These are phyloP conservation scores for Rhabdornis inornatus DNA, from an alignment of 2,113 vertebrate species.

Conservation along the genomic window DNA sequence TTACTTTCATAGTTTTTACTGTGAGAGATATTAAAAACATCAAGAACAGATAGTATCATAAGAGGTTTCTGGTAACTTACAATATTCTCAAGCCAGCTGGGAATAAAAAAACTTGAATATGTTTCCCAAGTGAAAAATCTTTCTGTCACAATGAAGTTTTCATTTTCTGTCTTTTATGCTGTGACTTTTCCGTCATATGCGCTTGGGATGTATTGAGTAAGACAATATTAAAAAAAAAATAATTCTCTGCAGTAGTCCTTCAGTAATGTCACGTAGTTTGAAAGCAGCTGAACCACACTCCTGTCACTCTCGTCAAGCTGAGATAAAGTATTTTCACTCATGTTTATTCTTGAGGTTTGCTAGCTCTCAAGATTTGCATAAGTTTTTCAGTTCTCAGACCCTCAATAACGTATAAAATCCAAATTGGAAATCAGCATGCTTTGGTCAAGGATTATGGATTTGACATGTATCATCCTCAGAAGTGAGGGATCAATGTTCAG, in stretches of 20 bases:
- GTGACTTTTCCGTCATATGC: neutral
- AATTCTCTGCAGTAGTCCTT: neutral
- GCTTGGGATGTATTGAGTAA: neutral
- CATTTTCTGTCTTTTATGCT: constrained; percentile 14
- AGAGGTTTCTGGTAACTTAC: constrained; percentile 20
- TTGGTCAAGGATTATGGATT: neutral
- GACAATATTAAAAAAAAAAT: constrained; percentile 11
- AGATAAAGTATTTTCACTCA: neutral
- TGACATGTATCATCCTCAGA: neutral
- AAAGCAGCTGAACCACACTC: neutral
- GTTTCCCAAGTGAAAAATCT: constrained; percentile 33
- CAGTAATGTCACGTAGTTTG: neutral
- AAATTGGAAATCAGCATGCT: neutral
- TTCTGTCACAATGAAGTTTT: constrained; percentile 39
- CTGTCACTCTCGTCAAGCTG: neutral
- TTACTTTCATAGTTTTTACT: constrained; percentile 31
- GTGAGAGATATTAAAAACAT: constrained; percentile 48
- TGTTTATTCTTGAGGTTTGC: neutral
- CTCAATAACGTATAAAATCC: neutral
- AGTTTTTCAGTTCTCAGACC: neutral
- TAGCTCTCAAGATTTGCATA: neutral
- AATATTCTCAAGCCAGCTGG: constrained; percentile 14
- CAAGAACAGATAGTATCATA: constrained; percentile 40
- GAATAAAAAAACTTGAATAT: constrained; percentile 11
- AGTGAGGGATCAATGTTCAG: neutral